Evolutionary conservation across 2,888 invertebrate genomes (phyloP).

Genomic region (Standfussiana lucernea): DNA sequence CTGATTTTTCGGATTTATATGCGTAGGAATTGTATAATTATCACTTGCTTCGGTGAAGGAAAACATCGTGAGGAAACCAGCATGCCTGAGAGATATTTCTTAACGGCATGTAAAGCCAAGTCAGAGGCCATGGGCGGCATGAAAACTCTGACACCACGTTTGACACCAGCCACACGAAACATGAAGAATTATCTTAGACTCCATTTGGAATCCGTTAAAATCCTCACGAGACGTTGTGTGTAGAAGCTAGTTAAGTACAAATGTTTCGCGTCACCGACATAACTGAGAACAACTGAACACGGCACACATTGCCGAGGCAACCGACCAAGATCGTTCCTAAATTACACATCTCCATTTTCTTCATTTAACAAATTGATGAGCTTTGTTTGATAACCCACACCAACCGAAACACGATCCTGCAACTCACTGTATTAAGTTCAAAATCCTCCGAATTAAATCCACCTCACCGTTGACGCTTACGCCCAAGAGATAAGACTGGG

Average conservation of each 20-base stretch:
- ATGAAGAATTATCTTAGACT: no score
- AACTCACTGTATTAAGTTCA: constrained; percentile 71
- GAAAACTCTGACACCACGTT: no score
- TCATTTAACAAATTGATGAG: constrained; percentile 90
- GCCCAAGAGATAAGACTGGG: constrained; percentile 89
- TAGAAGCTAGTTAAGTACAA: constrained; percentile 45
- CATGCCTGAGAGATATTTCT: no score
- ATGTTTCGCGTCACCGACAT: constrained; percentile 42
- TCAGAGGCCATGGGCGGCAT: no score
- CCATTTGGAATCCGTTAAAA: constrained; percentile 24
- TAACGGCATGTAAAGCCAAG: no score
- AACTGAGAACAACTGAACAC: constrained; percentile 57
- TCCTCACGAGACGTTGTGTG: constrained; percentile 22
- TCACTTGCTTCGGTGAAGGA: no score
- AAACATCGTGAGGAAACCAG: no score
- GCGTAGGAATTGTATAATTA: no score
- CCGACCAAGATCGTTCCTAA: constrained; percentile 81
- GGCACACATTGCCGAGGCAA: constrained; percentile 75
- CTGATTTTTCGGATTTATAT: no score
- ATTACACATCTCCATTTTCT: constrained; percentile 88
- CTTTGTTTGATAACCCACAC: constrained; percentile 74
- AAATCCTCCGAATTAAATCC: constrained; percentile 73
- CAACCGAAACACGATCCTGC: constrained; percentile 74
- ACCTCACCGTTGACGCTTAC: constrained; percentile 77
- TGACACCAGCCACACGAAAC: no score